These are phyloP conservation scores for Alligator sinensis DNA, from an alignment of 2,113 vertebrate genomes.

Conservation along the genomic window DNA sequence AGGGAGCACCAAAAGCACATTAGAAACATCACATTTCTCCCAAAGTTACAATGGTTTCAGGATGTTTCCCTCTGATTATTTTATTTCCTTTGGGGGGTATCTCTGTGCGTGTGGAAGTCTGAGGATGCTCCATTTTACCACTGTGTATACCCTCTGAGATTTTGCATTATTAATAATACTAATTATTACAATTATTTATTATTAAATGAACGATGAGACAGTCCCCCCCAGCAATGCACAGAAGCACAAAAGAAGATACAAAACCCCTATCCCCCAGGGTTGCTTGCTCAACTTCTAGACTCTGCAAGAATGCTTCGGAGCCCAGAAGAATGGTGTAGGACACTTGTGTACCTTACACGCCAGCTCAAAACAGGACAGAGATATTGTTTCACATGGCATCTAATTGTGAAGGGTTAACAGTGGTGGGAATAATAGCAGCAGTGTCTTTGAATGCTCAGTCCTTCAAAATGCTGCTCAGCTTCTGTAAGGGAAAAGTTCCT, in stretches of 20 bases:
- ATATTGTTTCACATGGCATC: not conserved
- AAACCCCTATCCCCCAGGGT: not conserved
- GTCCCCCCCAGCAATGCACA: conserved; percentile 25
- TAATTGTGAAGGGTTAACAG: not conserved
- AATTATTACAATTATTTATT: conserved; percentile 70
- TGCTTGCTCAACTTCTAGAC: conserved; percentile 12
- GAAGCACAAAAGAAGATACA: not conserved
- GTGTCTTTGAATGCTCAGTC: not conserved
- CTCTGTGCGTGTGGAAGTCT: conserved; percentile 1
- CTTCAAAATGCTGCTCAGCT: not conserved
- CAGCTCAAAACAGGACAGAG: not conserved
- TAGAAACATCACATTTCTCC: conserved; percentile 29
- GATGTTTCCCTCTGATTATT: conserved; percentile 51
- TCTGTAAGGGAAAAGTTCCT: not conserved
- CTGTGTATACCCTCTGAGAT: conserved; percentile 24
- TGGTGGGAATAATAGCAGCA: not conserved
- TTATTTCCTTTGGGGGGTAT: conserved; percentile 31
- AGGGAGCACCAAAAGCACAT: not conserved
- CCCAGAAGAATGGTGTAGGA: not conserved
- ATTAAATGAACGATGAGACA: conserved; percentile 38
- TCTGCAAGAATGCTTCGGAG: not conserved
- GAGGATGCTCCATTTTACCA: conserved; percentile 40
- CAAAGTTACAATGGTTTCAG: conserved; percentile 10
- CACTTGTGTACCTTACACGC: not conserved
- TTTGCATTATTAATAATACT: conserved; percentile 63